Evolutionary conservation across 2,113 vertebrate genomes (phyloP).

Genomic region (Scatophagus argus): DNA sequence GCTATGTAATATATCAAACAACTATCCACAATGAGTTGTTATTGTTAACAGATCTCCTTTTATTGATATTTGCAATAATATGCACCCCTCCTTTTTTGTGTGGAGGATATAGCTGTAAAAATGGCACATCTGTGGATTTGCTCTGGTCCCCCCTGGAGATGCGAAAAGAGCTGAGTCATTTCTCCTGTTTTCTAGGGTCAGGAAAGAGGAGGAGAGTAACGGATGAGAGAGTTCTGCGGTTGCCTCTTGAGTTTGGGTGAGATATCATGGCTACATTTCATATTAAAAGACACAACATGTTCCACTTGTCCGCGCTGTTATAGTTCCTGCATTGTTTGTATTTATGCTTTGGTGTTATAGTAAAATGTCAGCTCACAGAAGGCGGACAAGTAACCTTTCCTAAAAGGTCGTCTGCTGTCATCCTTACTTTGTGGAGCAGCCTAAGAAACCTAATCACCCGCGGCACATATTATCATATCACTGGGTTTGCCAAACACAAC

Average conservation of each 20-base stretch:
- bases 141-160: constrained; percentile 3
- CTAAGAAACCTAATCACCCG: not conserved
- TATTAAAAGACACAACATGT: constrained; percentile 17
- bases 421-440: constrained; percentile 24
- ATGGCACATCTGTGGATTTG: constrained; percentile 30
- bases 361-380: constrained; percentile 52
- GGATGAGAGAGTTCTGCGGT: constrained; percentile 89
- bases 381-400: constrained; percentile 45
- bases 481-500: not conserved
- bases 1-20: not conserved
- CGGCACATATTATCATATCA: not conserved
- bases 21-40: not conserved
- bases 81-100: not conserved
- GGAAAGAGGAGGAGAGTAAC: constrained; percentile 90
- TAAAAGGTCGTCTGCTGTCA: constrained; percentile 28
- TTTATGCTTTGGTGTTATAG: constrained; percentile 30
- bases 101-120: constrained; percentile 4
- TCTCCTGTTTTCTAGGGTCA: constrained; percentile 76
- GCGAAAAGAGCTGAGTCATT: constrained; percentile 35
- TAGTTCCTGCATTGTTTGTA: constrained; percentile 30
- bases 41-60: not conserved
- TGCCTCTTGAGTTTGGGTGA: constrained; percentile 94
- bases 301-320: constrained; percentile 15
- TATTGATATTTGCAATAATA: not conserved
- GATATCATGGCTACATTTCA: constrained; percentile 52